A percentile compares a stretch with the other conserved stretches of the same genome.
These are phyloP conservation scores for Allygus modestus DNA, from an alignment of 2,888 invertebrate species.

Conservation along the genomic window DNA sequence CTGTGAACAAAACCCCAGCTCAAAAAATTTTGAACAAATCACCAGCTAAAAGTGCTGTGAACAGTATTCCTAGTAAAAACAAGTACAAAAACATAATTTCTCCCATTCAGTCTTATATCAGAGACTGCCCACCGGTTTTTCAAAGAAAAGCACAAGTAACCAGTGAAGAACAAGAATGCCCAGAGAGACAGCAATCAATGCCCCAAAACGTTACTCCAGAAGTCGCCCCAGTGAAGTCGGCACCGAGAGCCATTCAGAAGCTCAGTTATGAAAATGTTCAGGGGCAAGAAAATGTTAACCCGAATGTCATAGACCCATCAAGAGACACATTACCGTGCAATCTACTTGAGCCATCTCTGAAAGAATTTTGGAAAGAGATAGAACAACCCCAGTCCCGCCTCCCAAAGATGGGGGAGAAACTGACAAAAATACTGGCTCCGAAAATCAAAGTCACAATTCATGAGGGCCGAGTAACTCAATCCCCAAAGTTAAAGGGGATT, in stretches of 20 bases:
- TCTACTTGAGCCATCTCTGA: not conserved
- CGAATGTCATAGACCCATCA: not conserved
- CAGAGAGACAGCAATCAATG: not conserved
- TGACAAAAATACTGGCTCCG: not conserved
- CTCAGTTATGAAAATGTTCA: not conserved
- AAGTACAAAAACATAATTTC: not conserved
- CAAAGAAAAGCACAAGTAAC: not conserved
- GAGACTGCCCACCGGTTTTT: not conserved
- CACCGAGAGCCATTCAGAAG: not conserved
- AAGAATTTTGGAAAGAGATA: not conserved
- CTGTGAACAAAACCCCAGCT: not conserved
- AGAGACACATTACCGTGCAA: not conserved
- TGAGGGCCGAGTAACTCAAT: not conserved
- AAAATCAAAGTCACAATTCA: not conserved
- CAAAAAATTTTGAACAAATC: not conserved
- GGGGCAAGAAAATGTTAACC: not conserved
- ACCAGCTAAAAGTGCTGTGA: not conserved
- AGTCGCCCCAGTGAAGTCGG: not conserved
- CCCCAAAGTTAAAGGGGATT: not conserved
- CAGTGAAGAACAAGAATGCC: not conserved
- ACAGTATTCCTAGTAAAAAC: not conserved
- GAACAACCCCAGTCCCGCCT: not conserved
- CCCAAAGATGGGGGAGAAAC: not conserved
- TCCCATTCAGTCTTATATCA: slow-evolving; percentile 4
- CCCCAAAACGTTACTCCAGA: not conserved